Evolutionary conservation across 2,888 invertebrate genomes (phyloP).

Genomic region (Liopterus haemorrhoidalis): DNA sequence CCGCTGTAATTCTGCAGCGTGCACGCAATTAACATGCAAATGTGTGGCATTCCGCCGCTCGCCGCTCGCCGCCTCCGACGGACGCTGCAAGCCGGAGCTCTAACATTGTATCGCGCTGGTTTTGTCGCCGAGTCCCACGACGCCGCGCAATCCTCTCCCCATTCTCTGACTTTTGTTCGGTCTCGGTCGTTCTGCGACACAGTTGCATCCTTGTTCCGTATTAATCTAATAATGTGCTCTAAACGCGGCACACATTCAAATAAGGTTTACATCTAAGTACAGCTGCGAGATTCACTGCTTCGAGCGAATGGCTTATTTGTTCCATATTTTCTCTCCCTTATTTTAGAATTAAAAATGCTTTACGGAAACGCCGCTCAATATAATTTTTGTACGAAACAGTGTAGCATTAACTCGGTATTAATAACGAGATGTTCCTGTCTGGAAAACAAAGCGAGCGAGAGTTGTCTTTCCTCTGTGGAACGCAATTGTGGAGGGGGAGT

Average conservation of each 20-base stretch:
- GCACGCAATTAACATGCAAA: conserved; percentile 39
- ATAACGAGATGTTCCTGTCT: too few relatives aligned
- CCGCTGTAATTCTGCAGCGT: conserved; percentile 20
- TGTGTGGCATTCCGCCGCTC: conserved; percentile 27
- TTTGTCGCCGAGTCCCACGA: conserved; percentile 12
- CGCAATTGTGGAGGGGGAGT: neutral
- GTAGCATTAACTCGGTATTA: too few relatives aligned
- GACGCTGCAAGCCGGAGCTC: neutral
- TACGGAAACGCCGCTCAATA: neutral
- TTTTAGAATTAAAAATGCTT: neutral
- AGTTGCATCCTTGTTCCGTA: conserved; percentile 23
- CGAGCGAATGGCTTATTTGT: neutral
- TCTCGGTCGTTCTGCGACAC: conserved; percentile 23
- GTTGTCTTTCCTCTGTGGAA: neutral
- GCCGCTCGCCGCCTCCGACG: conserved; percentile 1
- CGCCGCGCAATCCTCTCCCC: conserved; percentile 5
- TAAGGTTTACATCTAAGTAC: conserved; percentile 16
- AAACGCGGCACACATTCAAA: conserved; percentile 24
- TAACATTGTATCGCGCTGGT: too few relatives aligned
- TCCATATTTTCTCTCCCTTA: neutral
- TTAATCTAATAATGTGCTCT: conserved; percentile 24
- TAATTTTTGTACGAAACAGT: too few relatives aligned
- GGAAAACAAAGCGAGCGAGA: neutral
- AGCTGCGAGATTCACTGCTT: neutral
- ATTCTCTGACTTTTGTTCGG: too few relatives aligned